Percentiles rank a stretch among this genome's conserved stretches.
Conservation (phyloP, 2,797 vertebrate species). For the Paramormyrops hopkinsi region DNA sequence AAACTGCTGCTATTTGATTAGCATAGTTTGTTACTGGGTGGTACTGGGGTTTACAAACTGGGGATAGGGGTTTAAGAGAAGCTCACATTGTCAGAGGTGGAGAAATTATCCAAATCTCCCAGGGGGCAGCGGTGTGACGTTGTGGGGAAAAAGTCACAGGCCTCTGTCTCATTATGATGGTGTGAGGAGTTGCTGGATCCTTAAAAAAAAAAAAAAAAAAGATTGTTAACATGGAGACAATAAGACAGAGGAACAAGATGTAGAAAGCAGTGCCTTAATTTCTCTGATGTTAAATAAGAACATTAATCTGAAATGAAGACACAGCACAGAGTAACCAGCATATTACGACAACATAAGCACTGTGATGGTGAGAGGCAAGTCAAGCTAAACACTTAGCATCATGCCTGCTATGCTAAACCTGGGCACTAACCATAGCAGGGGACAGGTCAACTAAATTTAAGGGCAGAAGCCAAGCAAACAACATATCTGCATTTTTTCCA, state of each 20-base stretch:
- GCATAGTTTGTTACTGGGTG: neutral
- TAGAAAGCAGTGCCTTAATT: neutral
- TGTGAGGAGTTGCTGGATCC: neutral
- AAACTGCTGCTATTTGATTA: neutral
- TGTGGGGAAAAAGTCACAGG: slow-evolving; percentile 60
- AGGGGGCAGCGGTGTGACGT: slow-evolving; percentile 59
- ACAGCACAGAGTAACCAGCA: neutral
- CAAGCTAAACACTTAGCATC: neutral
- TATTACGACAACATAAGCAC: neutral
- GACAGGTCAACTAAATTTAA: neutral
- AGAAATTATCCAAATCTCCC: slow-evolving; percentile 61
- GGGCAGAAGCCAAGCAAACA: neutral
- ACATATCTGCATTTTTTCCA: neutral
- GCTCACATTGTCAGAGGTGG: slow-evolving; percentile 76
- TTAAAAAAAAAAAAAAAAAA: neutral
- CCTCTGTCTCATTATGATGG: neutral
- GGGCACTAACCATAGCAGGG: neutral
- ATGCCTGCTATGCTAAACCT: neutral
- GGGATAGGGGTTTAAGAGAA: slow-evolving; percentile 27
- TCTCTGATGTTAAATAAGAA: neutral
- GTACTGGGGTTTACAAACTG: neutral
- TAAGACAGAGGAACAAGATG: neutral
- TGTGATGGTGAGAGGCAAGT: neutral
- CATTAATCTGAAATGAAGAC: neutral
- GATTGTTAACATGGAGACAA: neutral